Evolutionary conservation across 1,140 invertebrate species (phyloP).

Genomic region (Drosophila baimaii): DNA sequence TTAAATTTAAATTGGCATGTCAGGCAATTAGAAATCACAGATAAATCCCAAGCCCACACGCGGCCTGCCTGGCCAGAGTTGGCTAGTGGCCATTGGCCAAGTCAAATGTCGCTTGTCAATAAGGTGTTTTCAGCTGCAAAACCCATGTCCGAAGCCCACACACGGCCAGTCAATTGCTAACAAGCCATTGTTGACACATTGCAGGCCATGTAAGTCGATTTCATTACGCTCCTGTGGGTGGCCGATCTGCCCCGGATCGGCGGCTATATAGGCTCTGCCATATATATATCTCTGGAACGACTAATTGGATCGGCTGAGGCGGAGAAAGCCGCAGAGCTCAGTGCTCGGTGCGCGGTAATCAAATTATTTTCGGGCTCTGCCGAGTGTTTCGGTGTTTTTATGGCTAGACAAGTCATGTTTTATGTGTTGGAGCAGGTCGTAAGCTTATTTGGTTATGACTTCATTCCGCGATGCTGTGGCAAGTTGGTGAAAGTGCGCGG

Average conservation of each 20-base stretch:
- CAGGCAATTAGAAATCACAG: constrained; percentile 77
- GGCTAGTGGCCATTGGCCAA: neutral
- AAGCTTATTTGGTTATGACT: constrained; percentile 79
- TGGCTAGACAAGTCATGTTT: constrained; percentile 52
- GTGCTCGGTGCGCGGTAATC: constrained; percentile 33
- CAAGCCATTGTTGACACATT: constrained; percentile 82
- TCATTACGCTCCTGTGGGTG: constrained; percentile 67
- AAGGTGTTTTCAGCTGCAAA: constrained; percentile 60
- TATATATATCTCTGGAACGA: neutral
- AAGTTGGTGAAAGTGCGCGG: constrained; percentile 62
- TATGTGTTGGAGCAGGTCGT: constrained; percentile 45
- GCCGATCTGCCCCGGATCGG: constrained; percentile 20
- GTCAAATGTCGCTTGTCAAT: constrained; percentile 64
- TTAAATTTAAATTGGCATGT: constrained; percentile 74
- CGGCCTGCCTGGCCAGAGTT: constrained; percentile 22
- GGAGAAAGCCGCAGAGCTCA: constrained; percentile 40
- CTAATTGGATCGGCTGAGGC: constrained; percentile 52
- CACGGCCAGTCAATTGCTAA: constrained; percentile 60
- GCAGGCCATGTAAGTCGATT: constrained; percentile 72
- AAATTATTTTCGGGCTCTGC: constrained; percentile 44
- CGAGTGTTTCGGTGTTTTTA: constrained; percentile 48
- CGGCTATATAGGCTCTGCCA: neutral
- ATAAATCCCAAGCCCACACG: constrained; percentile 61
- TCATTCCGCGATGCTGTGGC: constrained; percentile 62
- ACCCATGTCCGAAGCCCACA: constrained; percentile 62